Base-by-base conservation (phyloP, 2,888 invertebrate genomes). In the Chouioia cunea region DNA sequence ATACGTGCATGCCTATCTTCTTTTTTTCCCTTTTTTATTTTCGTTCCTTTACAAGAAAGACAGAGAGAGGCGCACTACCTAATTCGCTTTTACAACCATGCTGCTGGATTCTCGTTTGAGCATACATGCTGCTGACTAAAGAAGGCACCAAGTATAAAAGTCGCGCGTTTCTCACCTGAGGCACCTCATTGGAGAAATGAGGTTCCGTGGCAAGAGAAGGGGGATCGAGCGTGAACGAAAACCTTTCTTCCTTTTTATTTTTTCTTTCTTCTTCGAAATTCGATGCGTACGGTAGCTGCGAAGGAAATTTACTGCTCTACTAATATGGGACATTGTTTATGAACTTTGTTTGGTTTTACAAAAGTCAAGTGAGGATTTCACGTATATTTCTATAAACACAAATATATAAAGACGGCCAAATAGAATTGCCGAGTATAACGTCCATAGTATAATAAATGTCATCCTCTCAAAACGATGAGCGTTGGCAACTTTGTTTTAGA, bases 1-100 rank as follows among this genome's bases (percentile, higher is more conserved):
- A 47, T 56, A 62, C 71, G 66, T 63, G 71, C 10, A 15, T 48
- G 6, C 23, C 16, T 16, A 44, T n/a, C 8, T 16, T 20, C 15
- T 2, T 10, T 27, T 14, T n/a, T 16, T 14, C 23, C 54, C 23
- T 58, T 52, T 46, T 36, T 22, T 15, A 16, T 14, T 14, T 46
- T 48, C 12, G 27, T 46, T 47, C 16, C 16, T 20, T 15, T 15
- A 15, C 18, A 27, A 52, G n/a, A 47, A 50, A 16, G 16, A 48
- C 43, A 57, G 27, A 6, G 18, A 20, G 15, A 27, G 60, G n/a
- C 16, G 18, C n/a, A 14, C 8, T 44, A 23, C 57, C 69, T 73
- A 73, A 73, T 73, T 73, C 73, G 73, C 73, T 15, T 73, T 73
- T 73, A 73, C 69, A 58, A 48, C 65, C 27, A 36, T 22, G 36